Percentiles rank a stretch among this genome's conserved stretches.
Evolutionary conservation across 1,140 invertebrate species (phyloP).

Genomic region (Trachymyrmex cornetzi): DNA sequence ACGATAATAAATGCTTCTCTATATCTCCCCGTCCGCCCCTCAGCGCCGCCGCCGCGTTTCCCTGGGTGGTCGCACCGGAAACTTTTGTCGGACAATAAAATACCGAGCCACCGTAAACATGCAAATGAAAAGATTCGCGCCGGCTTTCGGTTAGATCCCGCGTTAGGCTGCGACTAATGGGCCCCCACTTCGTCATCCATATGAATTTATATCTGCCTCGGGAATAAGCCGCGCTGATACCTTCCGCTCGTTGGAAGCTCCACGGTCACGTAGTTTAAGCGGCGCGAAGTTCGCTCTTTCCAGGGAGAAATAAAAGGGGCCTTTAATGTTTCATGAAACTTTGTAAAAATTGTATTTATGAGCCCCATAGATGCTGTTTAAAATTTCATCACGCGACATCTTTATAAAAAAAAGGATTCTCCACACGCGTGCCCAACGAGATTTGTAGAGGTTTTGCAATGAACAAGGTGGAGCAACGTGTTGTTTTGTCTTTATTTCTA

Average conservation of each 20-base stretch:
- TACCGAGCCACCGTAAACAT: constrained; percentile 50
- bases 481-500: constrained; percentile 9
- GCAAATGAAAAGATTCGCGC: constrained; percentile 64
- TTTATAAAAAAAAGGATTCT: constrained; percentile 32
- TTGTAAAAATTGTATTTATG: constrained; percentile 56
- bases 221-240: constrained; percentile 51
- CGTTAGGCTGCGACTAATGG: constrained; percentile 65
- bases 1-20: constrained; percentile 53
- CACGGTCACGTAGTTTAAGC: not conserved
- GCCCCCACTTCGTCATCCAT: constrained; percentile 58
- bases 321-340: constrained; percentile 54
- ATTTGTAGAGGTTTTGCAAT: constrained; percentile 16
- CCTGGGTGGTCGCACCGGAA: constrained; percentile 55
- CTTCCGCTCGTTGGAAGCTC: constrained; percentile 28
- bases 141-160: constrained; percentile 58
- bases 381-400: constrained; percentile 39
- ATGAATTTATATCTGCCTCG: constrained; percentile 68
- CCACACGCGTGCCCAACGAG: not conserved
- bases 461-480: not conserved
- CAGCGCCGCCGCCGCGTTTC: not conserved
- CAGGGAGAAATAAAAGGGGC: constrained; percentile 39
- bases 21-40: constrained; percentile 9
- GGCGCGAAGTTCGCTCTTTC: constrained; percentile 16
- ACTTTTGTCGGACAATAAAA: constrained; percentile 62
- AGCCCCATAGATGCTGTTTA: constrained; percentile 27